These are phyloP conservation scores for Corapipo altera DNA, from an alignment of 2,113 vertebrate species.

Conservation along the genomic window DNA sequence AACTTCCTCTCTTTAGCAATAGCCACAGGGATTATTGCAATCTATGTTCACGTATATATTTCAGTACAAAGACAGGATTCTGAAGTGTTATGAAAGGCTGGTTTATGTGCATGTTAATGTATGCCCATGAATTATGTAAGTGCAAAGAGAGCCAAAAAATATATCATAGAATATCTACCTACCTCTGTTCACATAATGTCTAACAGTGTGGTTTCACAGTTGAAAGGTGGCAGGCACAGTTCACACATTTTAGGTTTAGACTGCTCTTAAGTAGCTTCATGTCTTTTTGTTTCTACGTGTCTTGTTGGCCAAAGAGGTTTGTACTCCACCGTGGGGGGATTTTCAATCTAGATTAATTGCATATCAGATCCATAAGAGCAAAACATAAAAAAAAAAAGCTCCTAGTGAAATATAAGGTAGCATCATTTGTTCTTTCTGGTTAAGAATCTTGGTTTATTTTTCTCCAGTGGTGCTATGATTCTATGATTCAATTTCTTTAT, in stretches of 20 bases:
- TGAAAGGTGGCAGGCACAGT: not conserved
- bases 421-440: not conserved
- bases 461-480: not conserved
- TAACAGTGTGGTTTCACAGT: not conserved
- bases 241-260: not conserved
- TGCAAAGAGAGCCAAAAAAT: not conserved
- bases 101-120: not conserved
- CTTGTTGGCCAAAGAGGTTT: not conserved
- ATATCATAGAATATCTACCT: not conserved
- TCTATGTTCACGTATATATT: not conserved
- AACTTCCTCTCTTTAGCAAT: not conserved
- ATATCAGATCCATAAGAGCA: not conserved
- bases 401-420: not conserved
- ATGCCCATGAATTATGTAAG: not conserved
- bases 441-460: not conserved
- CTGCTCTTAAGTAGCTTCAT: not conserved
- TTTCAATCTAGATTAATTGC: not conserved
- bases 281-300: not conserved
- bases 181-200: not conserved
- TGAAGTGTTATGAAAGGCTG: not conserved
- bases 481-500: not conserved
- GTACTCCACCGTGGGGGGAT: not conserved
- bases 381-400: not conserved
- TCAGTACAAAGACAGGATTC: constrained; percentile 15
- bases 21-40: not conserved